A percentile compares a stretch with the other conserved stretches of the same genome.
Evolutionary conservation across 1,140 invertebrate genomes (phyloP).

Genomic region (Monomorium pharaonis): DNA sequence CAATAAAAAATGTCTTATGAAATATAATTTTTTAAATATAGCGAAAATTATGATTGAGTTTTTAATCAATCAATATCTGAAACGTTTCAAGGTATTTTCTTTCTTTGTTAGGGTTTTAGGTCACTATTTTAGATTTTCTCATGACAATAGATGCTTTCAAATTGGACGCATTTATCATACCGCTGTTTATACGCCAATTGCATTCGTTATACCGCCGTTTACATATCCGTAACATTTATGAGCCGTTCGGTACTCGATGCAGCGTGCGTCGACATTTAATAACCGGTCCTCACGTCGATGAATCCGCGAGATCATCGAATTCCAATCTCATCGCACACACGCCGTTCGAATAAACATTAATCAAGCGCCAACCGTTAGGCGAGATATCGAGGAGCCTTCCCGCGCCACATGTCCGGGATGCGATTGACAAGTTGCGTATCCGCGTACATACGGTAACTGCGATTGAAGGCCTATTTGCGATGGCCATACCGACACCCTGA

Average conservation of each 20-base stretch:
- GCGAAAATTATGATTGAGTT: not conserved
- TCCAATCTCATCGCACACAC: conserved; percentile 54
- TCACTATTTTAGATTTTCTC: not conserved
- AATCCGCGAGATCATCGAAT: conserved; percentile 55
- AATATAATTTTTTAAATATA: not conserved
- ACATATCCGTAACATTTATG: conserved; percentile 53
- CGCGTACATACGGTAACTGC: conserved; percentile 21
- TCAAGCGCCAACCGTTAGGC: conserved; percentile 56
- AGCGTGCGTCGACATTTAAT: conserved; percentile 50
- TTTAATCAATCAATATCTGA: not conserved
- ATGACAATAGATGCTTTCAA: not conserved
- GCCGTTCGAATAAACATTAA: conserved; percentile 59
- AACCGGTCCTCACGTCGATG: conserved; percentile 44
- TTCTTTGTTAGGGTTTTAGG: not conserved
- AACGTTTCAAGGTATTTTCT: conserved; percentile 4
- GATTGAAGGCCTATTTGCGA: conserved; percentile 34
- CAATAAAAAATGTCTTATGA: not conserved
- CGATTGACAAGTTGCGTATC: conserved; percentile 54
- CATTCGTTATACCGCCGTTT: conserved; percentile 44
- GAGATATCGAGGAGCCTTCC: conserved; percentile 55
- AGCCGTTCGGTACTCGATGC: conserved; percentile 42
- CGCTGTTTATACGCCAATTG: conserved; percentile 37
- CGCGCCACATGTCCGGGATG: conserved; percentile 38
- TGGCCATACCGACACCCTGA: not conserved
- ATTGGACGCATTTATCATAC: conserved; percentile 13